These are phyloP conservation scores for Naso thynnoides DNA, from an alignment of 2,797 vertebrate species.

Conservation along the genomic window DNA sequence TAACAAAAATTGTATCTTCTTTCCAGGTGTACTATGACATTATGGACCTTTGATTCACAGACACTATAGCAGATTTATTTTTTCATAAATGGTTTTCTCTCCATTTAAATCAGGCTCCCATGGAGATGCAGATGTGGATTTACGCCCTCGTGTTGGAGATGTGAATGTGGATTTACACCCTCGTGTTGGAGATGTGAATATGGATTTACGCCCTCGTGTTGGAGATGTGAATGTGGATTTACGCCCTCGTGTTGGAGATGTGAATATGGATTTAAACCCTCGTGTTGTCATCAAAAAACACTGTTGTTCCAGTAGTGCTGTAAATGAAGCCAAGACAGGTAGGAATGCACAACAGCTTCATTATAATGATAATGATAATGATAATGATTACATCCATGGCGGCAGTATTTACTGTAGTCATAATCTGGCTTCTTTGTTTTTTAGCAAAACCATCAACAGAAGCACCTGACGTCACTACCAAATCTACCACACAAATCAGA, in stretches of 20 bases:
- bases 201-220: constrained; percentile 40
- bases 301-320: neutral
- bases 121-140: constrained; percentile 39
- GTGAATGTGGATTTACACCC: constrained; percentile 42
- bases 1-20: neutral
- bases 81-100: neutral
- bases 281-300: constrained; percentile 33
- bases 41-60: neutral
- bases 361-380: neutral
- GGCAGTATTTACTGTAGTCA: too few species aligned
- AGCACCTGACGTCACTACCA: constrained; percentile 6
- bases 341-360: neutral
- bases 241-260: constrained; percentile 39
- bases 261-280: constrained; percentile 38
- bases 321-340: constrained; percentile 50
- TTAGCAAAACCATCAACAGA: constrained; percentile 51
- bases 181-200: too few species aligned
- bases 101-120: constrained; percentile 34
- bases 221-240: constrained; percentile 45
- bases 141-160: constrained; percentile 40
- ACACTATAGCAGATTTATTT: neutral
- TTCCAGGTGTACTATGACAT: neutral
- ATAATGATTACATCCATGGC: neutral
- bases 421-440: constrained; percentile 34
- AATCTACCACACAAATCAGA: constrained; percentile 11